A percentile compares a stretch with the other conserved stretches of the same genome.
phyloP scores from a whole-genome alignment of 2,113 vertebrate species.

The Rhabdornis inornatus region DNA sequence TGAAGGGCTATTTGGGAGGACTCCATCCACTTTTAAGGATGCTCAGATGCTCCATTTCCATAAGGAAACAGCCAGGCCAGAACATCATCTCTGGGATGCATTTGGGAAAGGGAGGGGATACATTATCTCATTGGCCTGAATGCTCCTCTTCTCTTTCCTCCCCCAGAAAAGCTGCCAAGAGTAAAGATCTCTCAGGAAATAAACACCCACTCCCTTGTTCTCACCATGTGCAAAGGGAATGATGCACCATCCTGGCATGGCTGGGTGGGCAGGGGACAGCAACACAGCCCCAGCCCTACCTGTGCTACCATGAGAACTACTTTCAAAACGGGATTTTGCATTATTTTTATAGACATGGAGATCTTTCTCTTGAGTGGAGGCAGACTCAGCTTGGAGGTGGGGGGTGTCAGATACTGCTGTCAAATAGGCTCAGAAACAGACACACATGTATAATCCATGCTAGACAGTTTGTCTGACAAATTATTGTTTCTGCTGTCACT shows the following conservation, averaged over 20 bases:
- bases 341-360: not conserved
- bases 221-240: slow-evolving; percentile 24
- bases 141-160: slow-evolving; percentile 37
- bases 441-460: slow-evolving; percentile 21
- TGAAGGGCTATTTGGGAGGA: not conserved
- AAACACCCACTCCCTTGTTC: slow-evolving; percentile 54
- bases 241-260: slow-evolving; percentile 41
- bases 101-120: slow-evolving; percentile 14
- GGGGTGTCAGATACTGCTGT: slow-evolving; percentile 48
- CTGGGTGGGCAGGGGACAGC: not conserved
- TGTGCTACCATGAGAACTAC: not conserved
- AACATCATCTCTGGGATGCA: not conserved
- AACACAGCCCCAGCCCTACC: not conserved
- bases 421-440: slow-evolving; percentile 52
- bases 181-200: slow-evolving; percentile 53
- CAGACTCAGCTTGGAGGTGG: slow-evolving; percentile 34
- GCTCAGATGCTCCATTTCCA: not conserved
- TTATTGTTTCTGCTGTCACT: slow-evolving; percentile 57
- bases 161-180: slow-evolving; percentile 58
- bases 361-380: not conserved
- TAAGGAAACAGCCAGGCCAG: not conserved
- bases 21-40: not conserved
- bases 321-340: not conserved
- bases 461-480: slow-evolving; percentile 60
- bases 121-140: slow-evolving; percentile 39